phyloP scores from a whole-genome alignment of 1,140 invertebrate species.

The Bombus balteatus region DNA sequence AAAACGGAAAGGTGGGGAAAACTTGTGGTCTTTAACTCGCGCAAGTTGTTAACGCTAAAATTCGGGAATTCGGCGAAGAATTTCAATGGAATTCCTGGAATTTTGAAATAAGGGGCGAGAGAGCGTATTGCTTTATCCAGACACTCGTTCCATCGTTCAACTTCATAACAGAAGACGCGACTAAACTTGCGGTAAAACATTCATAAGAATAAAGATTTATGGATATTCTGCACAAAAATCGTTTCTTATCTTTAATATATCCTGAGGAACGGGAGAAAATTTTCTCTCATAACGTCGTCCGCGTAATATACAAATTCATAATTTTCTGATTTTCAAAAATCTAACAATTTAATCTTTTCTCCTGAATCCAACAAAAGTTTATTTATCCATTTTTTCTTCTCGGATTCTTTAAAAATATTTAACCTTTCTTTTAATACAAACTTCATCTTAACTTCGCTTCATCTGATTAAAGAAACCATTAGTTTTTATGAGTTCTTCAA shows the following conservation, averaged over 20 bases:
- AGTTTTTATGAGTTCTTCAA: too few relatives aligned
- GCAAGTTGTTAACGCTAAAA: slow-evolving; percentile 45
- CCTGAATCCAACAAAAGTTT: too few relatives aligned
- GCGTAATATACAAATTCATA: too few relatives aligned
- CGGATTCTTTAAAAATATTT: too few relatives aligned
- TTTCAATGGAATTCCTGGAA: slow-evolving; percentile 26
- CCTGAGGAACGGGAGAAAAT: too few relatives aligned
- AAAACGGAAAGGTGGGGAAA: slow-evolving; percentile 26
- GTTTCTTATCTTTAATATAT: background rate
- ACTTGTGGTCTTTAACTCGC: slow-evolving; percentile 40
- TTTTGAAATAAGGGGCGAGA: slow-evolving; percentile 35
- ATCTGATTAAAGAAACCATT: too few relatives aligned
- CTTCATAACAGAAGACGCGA: slow-evolving; percentile 5
- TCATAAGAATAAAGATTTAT: slow-evolving; percentile 1
- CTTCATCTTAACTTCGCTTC: too few relatives aligned
- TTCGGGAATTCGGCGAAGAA: slow-evolving; percentile 42
- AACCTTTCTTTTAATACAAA: too few relatives aligned
- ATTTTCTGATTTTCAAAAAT: too few relatives aligned
- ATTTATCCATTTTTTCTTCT: too few relatives aligned
- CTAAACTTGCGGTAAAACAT: background rate
- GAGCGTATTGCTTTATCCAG: slow-evolving; percentile 24
- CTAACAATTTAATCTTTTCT: too few relatives aligned
- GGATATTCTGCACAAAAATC: background rate
- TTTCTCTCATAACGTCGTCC: background rate
- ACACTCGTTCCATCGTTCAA: slow-evolving; percentile 12